phyloP scores from a whole-genome alignment of 1,140 invertebrate genomes.

The Parasteatoda tepidariorum region DNA sequence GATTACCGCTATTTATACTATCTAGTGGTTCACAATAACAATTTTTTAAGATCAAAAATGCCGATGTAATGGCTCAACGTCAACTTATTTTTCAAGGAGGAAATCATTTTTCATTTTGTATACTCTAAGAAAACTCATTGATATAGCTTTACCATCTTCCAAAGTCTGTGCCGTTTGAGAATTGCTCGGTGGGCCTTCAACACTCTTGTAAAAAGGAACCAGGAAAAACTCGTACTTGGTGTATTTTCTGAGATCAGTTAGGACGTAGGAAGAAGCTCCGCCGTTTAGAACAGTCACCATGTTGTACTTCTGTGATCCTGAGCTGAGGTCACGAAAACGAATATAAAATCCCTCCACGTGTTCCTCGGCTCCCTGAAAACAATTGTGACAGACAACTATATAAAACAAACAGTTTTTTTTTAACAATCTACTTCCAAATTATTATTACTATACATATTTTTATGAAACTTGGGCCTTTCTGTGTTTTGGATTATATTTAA shows the following conservation, averaged over 20 bases:
- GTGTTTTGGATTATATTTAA: too few relatives aligned
- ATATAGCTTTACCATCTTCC: slow-evolving; percentile 68
- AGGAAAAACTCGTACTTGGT: slow-evolving; percentile 90
- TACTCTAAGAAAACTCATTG: background rate
- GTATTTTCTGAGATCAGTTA: slow-evolving; percentile 82
- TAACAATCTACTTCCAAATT: too few relatives aligned
- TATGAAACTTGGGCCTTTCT: too few relatives aligned
- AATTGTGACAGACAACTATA: slow-evolving; percentile 62
- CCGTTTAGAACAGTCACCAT: slow-evolving; percentile 71
- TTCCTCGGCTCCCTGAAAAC: slow-evolving; percentile 66
- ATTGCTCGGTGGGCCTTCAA: slow-evolving; percentile 81
- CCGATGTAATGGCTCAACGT: too few relatives aligned
- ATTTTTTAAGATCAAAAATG: too few relatives aligned
- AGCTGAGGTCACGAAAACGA: slow-evolving; percentile 81
- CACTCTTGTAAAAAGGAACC: slow-evolving; percentile 85
- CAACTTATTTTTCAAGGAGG: too few relatives aligned
- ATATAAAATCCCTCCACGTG: slow-evolving; percentile 91
- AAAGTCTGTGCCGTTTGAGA: slow-evolving; percentile 69
- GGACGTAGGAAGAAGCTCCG: slow-evolving; percentile 72
- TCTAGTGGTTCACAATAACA: too few relatives aligned
- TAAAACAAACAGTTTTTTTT: too few relatives aligned
- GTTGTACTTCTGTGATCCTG: slow-evolving; percentile 74
- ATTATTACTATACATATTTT: too few relatives aligned
- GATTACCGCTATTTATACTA: too few relatives aligned
- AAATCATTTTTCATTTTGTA: too few relatives aligned